Evolutionary conservation across 2,797 vertebrate species (phyloP).

Genomic region (Chelon labrosus): DNA sequence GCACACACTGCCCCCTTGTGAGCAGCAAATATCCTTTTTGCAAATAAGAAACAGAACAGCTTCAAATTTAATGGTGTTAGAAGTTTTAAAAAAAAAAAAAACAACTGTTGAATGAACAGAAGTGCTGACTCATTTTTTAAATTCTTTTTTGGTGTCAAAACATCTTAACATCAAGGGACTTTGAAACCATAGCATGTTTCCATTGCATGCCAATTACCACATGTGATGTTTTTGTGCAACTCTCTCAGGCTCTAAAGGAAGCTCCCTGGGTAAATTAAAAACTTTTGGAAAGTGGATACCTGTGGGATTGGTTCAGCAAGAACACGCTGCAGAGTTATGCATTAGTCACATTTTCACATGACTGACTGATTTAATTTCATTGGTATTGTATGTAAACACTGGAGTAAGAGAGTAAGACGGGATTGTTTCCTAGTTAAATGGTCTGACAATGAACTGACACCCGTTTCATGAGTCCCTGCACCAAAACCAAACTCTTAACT

Average conservation of each 20-base stretch:
- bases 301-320: conserved; percentile 30
- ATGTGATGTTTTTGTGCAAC: conserved; percentile 42
- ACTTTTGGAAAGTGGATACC: conserved; percentile 16
- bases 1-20: conserved; percentile 83
- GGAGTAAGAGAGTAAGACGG: conserved; percentile 1
- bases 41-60: conserved; percentile 15
- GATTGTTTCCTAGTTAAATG: neutral
- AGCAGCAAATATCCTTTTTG: conserved; percentile 42
- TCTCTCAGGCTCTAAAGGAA: conserved; percentile 30
- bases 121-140: neutral
- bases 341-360: neutral
- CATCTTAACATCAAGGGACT: conserved; percentile 47
- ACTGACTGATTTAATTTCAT: neutral
- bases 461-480: too few relatives aligned
- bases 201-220: conserved; percentile 44
- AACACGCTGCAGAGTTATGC: neutral
- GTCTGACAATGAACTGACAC: too few relatives aligned
- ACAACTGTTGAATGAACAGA: neutral
- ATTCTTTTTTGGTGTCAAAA: conserved; percentile 17
- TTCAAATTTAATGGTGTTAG: conserved; percentile 20
- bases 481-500: too few relatives aligned
- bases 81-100: conserved; percentile 1
- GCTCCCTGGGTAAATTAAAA: conserved; percentile 28
- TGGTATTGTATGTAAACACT: neutral
- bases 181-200: conserved; percentile 69